Evolutionary conservation across 2,888 invertebrate genomes (phyloP), one percentile per base, ranked within the genome.

Genomic region (Limnephilus lunatus): DNA sequence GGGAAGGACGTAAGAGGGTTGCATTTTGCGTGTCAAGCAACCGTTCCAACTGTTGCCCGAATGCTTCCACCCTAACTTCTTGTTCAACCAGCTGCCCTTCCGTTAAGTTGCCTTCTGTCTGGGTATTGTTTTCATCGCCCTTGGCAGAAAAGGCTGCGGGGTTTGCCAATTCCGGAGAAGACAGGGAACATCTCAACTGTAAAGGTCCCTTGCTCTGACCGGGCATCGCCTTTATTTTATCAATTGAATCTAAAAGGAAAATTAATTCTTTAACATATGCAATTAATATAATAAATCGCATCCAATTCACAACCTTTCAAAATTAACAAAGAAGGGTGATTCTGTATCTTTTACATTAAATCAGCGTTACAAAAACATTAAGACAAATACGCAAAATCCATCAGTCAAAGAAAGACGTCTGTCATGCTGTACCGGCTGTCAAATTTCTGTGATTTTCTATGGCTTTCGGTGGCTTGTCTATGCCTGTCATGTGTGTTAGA

Each of bases 141-240:
- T 85, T 39, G 32, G 88, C 31, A 19, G 87, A 87, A 82, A 53
- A 68, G n/a, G 83, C 83, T 12, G 85, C 95, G 95, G 91, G 91
- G 48, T 88, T 92, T 5, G 91, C 85, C 31, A 93, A 89, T 83
- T 93, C 93, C 19, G 93, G 93, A 82, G 93, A 93, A 35, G 93
- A 93, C 19, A 93, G 44, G n/a, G 93, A 93, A 91, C 91, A 91
- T 81, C 91, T 91, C 48, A 93, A 89, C 53, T 90, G 90, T 14
- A 81, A 44, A 5, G 81, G 25, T 81, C 89, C 85, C 30, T 90
- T 88, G 15, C 87, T 85, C 32, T 91, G 87, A 39, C 53, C 87
- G 3, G 53, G 48, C 31, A 81, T n/a, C 39, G 25, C 25, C 32
- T 85, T 86, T 39, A 48, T 91, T 91, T 89, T 90, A 91, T 92